Base-by-base conservation (phyloP, 2,113 vertebrate genomes). In the Sapajus apella region DNA sequence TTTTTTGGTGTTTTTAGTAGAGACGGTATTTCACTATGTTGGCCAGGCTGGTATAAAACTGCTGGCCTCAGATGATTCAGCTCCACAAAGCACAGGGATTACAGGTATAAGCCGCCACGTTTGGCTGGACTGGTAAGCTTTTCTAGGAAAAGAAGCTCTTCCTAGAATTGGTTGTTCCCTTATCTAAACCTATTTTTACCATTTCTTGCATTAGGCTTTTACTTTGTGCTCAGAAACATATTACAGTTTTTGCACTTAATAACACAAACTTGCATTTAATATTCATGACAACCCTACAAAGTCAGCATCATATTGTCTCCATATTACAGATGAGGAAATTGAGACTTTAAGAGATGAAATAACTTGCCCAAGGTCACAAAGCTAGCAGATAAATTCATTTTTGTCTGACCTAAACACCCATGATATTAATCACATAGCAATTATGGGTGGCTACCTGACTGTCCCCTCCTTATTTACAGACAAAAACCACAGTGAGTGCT, bases 261-360 rank as follows among this genome's bases (percentile, higher is more conserved):
- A 73, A 82, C 27, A 64, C n/a, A 76, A 80, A 95, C 18, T 43
- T 35, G 27, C 55, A 76, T 70, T 47, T 89, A 75, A 72, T 72
- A 90, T 40, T 93, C 66, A 72, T 3, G 18, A 68, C 16, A 93
- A 43, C 37, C 58, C 23, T 66, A 56, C 6, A 73, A 40, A 52
- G 20, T 84, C 79, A 85, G 25, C 50, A 73, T 68, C 68, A 25
- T 80, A 61, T 47, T 64, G 79, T 81, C 35, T 72, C 27, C 43
- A 85, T 70, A 90, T 83, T 93, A 61, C 37, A 90, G 88, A 77
- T 70, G 21, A 91, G 84, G 66, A 96, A 75, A 80, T 2, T 23
- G 70, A 95, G 64, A 84, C 23, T 76, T 45, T 87, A 77, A 94
- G 50, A 96, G 20, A 37, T 50, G 35, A 85, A 82, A 32, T 61